Evolutionary conservation across 2,113 vertebrate species (phyloP), one percentile per base, ranked within the genome.

Genomic region (Apodemus sylvaticus): DNA sequence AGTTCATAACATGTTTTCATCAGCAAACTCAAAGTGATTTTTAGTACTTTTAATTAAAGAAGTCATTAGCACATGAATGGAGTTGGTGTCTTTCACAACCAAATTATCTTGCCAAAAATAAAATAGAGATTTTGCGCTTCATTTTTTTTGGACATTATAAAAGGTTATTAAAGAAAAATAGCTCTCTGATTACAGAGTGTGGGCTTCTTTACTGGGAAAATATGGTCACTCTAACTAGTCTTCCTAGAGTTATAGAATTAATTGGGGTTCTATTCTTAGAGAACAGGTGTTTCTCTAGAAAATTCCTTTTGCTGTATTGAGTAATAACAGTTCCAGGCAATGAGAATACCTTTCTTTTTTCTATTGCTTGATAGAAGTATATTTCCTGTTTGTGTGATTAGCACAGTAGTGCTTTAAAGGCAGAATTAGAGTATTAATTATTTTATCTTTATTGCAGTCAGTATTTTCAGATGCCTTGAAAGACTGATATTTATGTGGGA

Each of bases 21-120:
- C 29, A 88, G 22, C 4, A 73, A 85, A 2, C 45, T 73, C 42
- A 81, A 93, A 31, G 1, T 73, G 71, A 36, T 81, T 87, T 91
- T 39, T 51, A 29, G 31, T 66, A 60, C 8, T 86, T 81, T 73
- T 96, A 92, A 89, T 88, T 91, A 74, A 91, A 73, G 66, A 81
- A 20, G 12, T 60, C 74, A 77, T 77, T 88, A 86, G 20, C 16
- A 45, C 31, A 39, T 62, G 7, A 73, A 8, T 68, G 20, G 64
- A 20, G 7, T 62, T 91, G 86, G 31, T 89, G 58, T 74, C 45
- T 74, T 76, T 92, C 51, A 64, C 60, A 42, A 66, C 36, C 17
- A 64, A 81, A 89, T 64, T 89, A 81, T 60, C 10, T 89, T 53
- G 78, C 73, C 48, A 13, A 86, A 95, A 45, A 36, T 39, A 36